Conservation (phyloP, 2,888 invertebrate species). For the Campaea margaritaria region DNA sequence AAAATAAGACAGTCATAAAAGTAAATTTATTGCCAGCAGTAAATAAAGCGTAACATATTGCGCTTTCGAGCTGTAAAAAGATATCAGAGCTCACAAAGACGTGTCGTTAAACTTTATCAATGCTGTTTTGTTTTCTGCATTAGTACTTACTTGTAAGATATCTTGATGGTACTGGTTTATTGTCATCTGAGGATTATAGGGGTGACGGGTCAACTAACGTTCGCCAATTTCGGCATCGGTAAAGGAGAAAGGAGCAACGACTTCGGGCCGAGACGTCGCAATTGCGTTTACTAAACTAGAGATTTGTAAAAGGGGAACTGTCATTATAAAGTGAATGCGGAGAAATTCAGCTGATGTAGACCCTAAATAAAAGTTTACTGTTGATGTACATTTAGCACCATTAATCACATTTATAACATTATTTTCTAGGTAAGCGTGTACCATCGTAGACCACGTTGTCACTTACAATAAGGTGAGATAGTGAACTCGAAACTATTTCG, state of each 20-base stretch:
- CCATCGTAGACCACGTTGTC: too few species aligned
- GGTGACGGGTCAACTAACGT: conserved; percentile 4
- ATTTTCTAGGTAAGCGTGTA: too few species aligned
- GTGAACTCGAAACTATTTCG: too few species aligned
- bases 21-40: conserved; percentile 75
- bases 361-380: too few species aligned
- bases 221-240: too few species aligned
- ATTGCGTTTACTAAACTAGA: conserved; percentile 8
- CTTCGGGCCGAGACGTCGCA: too few species aligned
- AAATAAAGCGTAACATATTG: conserved; percentile 80
- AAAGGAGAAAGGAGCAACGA: too few species aligned
- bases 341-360: too few species aligned
- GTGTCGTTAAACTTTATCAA: conserved; percentile 58
- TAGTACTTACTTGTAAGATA: conserved; percentile 19
- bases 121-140: conserved; percentile 40
- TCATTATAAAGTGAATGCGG: conserved; percentile 14
- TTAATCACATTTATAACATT: too few species aligned
- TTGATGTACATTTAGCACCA: too few species aligned
- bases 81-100: conserved; percentile 58
- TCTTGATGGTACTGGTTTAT: conserved; percentile 33
- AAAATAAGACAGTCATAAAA: conserved; percentile 80
- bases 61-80: conserved; percentile 67
- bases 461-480: too few species aligned
- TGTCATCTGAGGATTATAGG: conserved; percentile 27
- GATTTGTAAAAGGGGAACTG: conserved; percentile 17